These are phyloP conservation scores for Thinocorus orbignyianus DNA, from an alignment of 2,113 vertebrate genomes.

Conservation along the genomic window DNA sequence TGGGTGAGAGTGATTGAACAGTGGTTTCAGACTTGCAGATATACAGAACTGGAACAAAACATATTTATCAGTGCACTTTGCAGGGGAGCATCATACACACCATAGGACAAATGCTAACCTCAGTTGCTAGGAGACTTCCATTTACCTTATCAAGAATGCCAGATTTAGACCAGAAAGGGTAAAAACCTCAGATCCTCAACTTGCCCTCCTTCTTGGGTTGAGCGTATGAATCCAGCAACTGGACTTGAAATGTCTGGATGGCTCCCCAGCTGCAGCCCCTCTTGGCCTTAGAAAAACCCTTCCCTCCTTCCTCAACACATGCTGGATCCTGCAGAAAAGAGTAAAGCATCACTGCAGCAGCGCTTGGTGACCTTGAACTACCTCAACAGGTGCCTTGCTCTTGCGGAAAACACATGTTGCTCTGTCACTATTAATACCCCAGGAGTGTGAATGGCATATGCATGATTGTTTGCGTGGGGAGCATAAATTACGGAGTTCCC, in stretches of 20 bases:
- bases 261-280: not conserved
- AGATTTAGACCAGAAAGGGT: not conserved
- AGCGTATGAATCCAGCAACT: not conserved
- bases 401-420: conserved; percentile 26
- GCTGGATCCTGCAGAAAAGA: not conserved
- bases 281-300: not conserved
- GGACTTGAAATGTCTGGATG: not conserved
- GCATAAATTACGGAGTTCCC: conserved; percentile 32
- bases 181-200: not conserved
- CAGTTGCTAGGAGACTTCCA: not conserved
- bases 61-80: not conserved
- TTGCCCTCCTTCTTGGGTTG: not conserved
- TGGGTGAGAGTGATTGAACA: not conserved
- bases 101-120: not conserved
- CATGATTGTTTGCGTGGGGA: conserved; percentile 11
- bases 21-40: not conserved
- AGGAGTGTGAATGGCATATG: conserved; percentile 6
- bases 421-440: conserved; percentile 51
- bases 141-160: not conserved
- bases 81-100: not conserved
- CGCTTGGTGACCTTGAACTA: conserved; percentile 3
- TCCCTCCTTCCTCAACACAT: not conserved
- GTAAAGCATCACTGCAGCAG: not conserved
- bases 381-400: conserved; percentile 46
- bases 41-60: not conserved